Conservation (phyloP, 1,140 invertebrate species). For the Drosophila repletoides region DNA sequence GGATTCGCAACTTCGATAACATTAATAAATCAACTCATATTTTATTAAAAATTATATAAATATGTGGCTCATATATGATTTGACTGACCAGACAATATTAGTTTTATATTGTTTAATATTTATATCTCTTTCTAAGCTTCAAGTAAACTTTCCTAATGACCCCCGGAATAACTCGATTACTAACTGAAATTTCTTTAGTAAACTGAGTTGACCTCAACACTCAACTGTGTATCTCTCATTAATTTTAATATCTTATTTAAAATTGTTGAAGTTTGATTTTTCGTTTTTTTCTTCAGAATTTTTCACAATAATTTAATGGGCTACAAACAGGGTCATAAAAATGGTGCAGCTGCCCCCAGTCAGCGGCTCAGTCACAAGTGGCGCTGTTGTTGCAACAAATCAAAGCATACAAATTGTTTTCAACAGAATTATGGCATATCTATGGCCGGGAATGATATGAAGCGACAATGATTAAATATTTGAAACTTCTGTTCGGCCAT, state of each 20-base stretch:
- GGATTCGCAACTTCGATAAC: no score
- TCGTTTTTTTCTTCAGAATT: slow-evolving; percentile 63
- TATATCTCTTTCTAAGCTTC: no score
- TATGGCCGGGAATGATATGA: slow-evolving; percentile 42
- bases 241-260: slow-evolving; percentile 58
- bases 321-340: slow-evolving; percentile 55
- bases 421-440: slow-evolving; percentile 73
- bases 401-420: slow-evolving; percentile 74
- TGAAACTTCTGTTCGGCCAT: slow-evolving; percentile 60
- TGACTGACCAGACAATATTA: no score
- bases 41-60: no score
- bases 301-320: slow-evolving; percentile 74
- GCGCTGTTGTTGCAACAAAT: slow-evolving; percentile 43
- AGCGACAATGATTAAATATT: slow-evolving; percentile 77
- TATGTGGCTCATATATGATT: no score
- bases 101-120: no score
- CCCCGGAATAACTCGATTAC: no score
- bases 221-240: slow-evolving; percentile 11
- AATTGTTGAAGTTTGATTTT: slow-evolving; percentile 52
- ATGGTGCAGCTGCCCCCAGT: not conserved
- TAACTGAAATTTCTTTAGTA: no score
- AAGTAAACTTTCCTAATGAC: no score
- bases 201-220: no score
- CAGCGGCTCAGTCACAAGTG: not conserved
- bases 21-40: no score